Evolutionary conservation across 2,797 vertebrate species (phyloP).

Genomic region (Poeciliopsis paucimaculata): DNA sequence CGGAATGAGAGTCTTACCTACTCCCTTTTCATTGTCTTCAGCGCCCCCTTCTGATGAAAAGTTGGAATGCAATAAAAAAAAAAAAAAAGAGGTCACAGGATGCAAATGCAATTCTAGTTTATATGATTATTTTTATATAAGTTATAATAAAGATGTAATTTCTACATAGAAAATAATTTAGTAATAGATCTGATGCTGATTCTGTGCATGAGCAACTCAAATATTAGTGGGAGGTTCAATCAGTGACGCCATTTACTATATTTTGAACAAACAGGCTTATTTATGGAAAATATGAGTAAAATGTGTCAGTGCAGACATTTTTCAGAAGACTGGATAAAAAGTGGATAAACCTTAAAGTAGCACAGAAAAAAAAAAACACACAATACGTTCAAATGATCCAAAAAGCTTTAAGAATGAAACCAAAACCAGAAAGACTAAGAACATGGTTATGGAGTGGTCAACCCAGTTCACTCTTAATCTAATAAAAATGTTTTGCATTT

Average conservation of each 20-base stretch:
- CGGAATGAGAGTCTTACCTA: constrained; percentile 42
- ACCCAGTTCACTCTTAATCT: not conserved
- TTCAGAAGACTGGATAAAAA: no score
- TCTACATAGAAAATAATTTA: not conserved
- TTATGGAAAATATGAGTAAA: no score
- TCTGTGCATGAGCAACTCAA: not conserved
- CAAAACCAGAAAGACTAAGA: not conserved
- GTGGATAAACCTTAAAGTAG: no score
- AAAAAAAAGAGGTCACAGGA: constrained; percentile 3
- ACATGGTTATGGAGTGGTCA: not conserved
- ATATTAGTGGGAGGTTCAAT: not conserved
- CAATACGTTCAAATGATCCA: no score
- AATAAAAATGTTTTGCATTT: not conserved
- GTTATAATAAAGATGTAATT: not conserved
- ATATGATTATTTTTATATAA: no score
- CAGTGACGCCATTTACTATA: not conserved
- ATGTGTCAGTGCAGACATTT: no score
- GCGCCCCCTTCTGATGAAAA: constrained; percentile 35
- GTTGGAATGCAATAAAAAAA: not conserved
- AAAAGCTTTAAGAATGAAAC: no score
- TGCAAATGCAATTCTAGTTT: not conserved
- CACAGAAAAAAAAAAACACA: no score
- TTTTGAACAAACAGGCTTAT: no score
- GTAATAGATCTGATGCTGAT: not conserved
- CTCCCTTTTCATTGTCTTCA: constrained; percentile 40